Base-by-base conservation (phyloP, 2,888 invertebrate genomes). In the Eristalis pertinax region DNA sequence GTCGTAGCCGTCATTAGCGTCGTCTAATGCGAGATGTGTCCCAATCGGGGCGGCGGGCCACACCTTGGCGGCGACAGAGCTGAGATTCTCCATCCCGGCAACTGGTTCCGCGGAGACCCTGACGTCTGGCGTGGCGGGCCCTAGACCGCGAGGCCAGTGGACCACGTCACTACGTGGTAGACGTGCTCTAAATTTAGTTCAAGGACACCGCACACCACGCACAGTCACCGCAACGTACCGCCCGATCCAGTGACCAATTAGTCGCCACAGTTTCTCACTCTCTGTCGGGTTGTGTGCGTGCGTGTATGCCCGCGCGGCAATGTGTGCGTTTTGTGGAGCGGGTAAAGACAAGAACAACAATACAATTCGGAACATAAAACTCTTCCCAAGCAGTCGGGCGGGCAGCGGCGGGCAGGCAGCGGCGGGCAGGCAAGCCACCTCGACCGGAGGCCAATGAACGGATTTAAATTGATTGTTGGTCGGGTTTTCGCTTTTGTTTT, bases 131-230 rank as follows among this genome's bases (percentile, higher is more conserved):
- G n/a, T 8, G 50, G 8, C 8, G n/a, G 19, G 50, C 50, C 50
- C 50, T 50, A 50, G 50, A 50, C 19, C 2, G 4, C 19, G 50
- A 19, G 50, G 19, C 19, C 50, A 50, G 7, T 50, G 50, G n/a
- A 19, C n/a, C 19, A 32, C 32, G 29, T 32, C 19, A 15, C 19
- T n/a, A 63, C 19, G n/a, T 1, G 11, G 11, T 38, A 38, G 56
- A 32, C 13, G 15, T 60, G 64, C 22, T 78, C 78, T 72, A 72
- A 78, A 72, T 78, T 78, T 72, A 65, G 78, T 78, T 78, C 78
- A 72, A 78, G 78, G 78, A 78, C 78, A 78, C 41, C 58, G n/a
- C 10, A 29, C 26, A 15, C 19, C 43, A 50, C 43, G 41, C 69
- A 26, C n/a, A n/a, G 11, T 56, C 56, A 26, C 0, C 26, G n/a